A percentile compares a stretch with the other conserved stretches of the same genome.
phyloP scores from a whole-genome alignment of 2,888 invertebrate species.

The Parnassius smintheus region DNA sequence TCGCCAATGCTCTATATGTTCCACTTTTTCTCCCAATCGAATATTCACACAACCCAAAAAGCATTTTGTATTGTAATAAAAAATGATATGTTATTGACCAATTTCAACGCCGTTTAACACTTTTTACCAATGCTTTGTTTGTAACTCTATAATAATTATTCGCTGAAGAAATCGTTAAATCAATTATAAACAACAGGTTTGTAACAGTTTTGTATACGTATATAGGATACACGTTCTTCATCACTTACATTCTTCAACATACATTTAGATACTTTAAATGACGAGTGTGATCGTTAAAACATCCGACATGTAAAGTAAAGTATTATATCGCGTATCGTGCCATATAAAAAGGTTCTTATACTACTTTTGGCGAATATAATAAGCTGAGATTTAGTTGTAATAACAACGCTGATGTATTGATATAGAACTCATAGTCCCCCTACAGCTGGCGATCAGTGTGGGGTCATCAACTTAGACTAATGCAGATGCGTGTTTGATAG shows the following conservation, averaged over 20 bases:
- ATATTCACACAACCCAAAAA: conserved; percentile 24
- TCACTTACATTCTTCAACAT: conserved; percentile 12
- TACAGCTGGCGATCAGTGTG: conserved; percentile 4
- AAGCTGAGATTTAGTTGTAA: background rate
- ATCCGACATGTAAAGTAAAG: conserved; percentile 5
- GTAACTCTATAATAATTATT: conserved; percentile 27
- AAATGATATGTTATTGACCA: conserved; percentile 23
- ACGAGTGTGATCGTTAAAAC: conserved; percentile 5
- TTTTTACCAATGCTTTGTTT: conserved; percentile 25
- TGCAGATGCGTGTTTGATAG: conserved; percentile 40
- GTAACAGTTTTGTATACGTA: conserved; percentile 11
- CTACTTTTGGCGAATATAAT: no score
- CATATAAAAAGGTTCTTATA: no score
- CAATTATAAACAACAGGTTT: conserved; percentile 26
- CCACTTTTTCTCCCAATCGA: conserved; percentile 22
- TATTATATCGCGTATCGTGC: no score
- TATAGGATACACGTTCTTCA: background rate
- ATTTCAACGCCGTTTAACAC: conserved; percentile 25
- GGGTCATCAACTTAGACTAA: conserved; percentile 23
- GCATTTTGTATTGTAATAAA: conserved; percentile 21
- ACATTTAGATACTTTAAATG: conserved; percentile 3
- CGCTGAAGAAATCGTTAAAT: conserved; percentile 24
- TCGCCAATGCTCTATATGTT: conserved; percentile 3
- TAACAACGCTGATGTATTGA: background rate
- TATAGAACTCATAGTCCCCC: background rate